phyloP scores from a whole-genome alignment of 2,113 vertebrate genomes.

The Neolamprologus sp. region DNA sequence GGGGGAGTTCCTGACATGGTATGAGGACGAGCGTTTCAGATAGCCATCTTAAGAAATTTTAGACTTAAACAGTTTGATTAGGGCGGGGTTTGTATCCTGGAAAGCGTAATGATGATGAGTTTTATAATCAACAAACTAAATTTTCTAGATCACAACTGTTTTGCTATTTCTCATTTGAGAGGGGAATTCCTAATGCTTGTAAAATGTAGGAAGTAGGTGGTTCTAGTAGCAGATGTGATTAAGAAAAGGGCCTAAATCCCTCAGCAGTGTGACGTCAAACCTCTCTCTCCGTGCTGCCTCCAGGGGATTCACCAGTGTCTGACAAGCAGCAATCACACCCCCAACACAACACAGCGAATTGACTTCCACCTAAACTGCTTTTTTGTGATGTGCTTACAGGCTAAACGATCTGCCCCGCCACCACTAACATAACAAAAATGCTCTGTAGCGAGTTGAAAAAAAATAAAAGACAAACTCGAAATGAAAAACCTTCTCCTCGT shows the following conservation, averaged over 20 bases:
- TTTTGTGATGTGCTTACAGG: conserved; percentile 4
- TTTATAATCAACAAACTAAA: neutral
- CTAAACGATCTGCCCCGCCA: neutral
- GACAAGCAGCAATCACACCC: conserved; percentile 31
- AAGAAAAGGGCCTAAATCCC: conserved; percentile 20
- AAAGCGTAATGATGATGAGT: neutral
- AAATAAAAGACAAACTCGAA: neutral
- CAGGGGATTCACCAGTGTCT: conserved; percentile 16
- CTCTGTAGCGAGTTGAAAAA: neutral
- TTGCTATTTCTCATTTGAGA: neutral
- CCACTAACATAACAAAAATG: neutral
- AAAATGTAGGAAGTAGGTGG: neutral
- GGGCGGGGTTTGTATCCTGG: neutral
- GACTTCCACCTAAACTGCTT: conserved; percentile 11
- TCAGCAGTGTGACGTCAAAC: conserved; percentile 25
- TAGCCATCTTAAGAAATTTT: neutral
- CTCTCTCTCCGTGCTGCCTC: neutral
- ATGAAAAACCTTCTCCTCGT: neutral
- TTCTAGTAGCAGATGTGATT: conserved; percentile 18
- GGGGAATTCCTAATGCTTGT: neutral
- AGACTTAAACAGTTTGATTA: neutral
- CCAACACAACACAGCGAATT: conserved; percentile 1
- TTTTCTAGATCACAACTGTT: neutral
- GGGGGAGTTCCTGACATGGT: conserved; percentile 4
- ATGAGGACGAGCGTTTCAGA: conserved; percentile 1